phyloP scores from a whole-genome alignment of 2,888 invertebrate species.

The Kuschelorhynchus macadamiae region DNA sequence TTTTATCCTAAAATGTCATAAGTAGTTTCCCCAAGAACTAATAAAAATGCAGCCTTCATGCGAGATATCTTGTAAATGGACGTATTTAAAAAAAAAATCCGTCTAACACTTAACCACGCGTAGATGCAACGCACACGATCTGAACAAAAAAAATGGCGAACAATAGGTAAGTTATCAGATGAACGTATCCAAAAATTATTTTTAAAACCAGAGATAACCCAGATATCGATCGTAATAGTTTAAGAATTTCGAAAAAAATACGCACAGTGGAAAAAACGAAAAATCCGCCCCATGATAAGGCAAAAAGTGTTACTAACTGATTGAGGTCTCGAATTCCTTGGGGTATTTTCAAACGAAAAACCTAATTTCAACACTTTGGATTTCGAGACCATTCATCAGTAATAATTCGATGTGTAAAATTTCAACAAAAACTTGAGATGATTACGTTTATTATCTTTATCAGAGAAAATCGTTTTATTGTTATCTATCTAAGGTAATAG shows the following conservation, averaged over 20 bases:
- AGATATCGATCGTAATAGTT: slow-evolving; percentile 40
- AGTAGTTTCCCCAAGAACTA: too few species aligned
- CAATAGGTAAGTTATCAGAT: slow-evolving; percentile 24
- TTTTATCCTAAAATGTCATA: too few species aligned
- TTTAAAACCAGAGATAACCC: slow-evolving; percentile 13
- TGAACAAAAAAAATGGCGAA: slow-evolving; percentile 22
- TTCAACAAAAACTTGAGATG: slow-evolving; percentile 42
- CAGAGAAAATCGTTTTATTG: slow-evolving; percentile 29
- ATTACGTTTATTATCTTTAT: slow-evolving; percentile 35
- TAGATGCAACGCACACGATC: neutral
- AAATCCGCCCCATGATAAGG: slow-evolving; percentile 62
- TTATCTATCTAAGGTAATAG: slow-evolving; percentile 32
- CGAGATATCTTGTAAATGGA: too few species aligned
- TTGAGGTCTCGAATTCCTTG: slow-evolving; percentile 68
- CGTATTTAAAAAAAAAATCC: too few species aligned
- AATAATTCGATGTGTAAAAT: slow-evolving; percentile 51
- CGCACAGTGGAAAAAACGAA: slow-evolving; percentile 49
- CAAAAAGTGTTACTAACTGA: slow-evolving; percentile 63
- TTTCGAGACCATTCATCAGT: slow-evolving; percentile 66
- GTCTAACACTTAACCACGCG: too few species aligned
- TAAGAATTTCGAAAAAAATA: slow-evolving; percentile 34
- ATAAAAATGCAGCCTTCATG: too few species aligned
- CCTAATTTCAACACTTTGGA: slow-evolving; percentile 57
- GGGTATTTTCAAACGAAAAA: slow-evolving; percentile 46
- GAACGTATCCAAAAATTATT: neutral